Conservation (phyloP, 2,113 vertebrate genomes). For the Toxostoma redivivum region DNA sequence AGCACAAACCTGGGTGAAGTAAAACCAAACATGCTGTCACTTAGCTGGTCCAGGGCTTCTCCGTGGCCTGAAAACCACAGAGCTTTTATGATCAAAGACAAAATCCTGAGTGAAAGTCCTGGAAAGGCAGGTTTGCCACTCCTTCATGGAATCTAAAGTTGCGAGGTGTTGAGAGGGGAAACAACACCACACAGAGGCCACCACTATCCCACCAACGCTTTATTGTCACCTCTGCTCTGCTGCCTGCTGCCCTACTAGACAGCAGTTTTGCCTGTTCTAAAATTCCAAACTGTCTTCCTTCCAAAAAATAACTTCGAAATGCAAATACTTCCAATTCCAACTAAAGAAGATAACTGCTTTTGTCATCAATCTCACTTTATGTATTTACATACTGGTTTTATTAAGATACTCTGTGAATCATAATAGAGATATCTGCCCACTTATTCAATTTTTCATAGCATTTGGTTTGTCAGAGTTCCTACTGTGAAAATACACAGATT, state of each 20-base stretch:
- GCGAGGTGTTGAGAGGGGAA: neutral
- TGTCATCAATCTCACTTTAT: neutral
- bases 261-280: neutral
- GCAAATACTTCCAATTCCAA: neutral
- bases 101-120: neutral
- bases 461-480: neutral
- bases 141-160: neutral
- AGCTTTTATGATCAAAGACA: neutral
- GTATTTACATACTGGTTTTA: neutral
- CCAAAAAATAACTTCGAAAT: neutral
- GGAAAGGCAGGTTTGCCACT: neutral
- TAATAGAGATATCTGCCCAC: neutral
- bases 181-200: accelerated
- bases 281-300: neutral
- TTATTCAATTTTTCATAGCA: neutral
- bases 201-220: neutral
- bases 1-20: neutral
- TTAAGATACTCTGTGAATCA: neutral
- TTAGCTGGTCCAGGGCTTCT: neutral
- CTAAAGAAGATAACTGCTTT: neutral
- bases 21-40: neutral
- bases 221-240: neutral
- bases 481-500: neutral
- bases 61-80: neutral
- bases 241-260: neutral